Evolutionary conservation across 1,140 invertebrate species (phyloP).

Genomic region (Habropoda laboriosa): DNA sequence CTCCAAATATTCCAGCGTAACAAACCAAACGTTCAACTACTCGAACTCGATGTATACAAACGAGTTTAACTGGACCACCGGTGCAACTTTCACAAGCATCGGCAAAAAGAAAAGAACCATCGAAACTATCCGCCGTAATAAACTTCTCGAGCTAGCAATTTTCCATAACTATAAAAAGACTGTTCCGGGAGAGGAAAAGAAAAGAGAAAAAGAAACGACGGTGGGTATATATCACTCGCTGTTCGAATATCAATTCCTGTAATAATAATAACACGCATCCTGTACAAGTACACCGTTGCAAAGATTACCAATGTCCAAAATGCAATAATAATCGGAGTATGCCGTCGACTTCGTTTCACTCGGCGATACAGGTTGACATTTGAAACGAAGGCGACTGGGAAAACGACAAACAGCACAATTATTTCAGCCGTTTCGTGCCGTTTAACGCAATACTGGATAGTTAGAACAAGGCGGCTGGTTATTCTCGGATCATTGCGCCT

Average conservation of each 20-base stretch:
- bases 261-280: background rate
- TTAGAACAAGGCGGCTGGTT: slow-evolving; percentile 25
- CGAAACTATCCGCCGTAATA: background rate
- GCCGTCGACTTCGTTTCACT: background rate
- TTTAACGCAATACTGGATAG: slow-evolving; percentile 25
- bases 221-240: background rate
- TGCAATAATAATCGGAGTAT: background rate
- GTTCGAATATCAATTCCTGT: background rate
- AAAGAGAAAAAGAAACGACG: too few relatives aligned
- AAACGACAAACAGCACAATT: slow-evolving; percentile 3
- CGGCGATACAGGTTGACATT: slow-evolving; percentile 12
- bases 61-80: too few relatives aligned
- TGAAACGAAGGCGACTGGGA: background rate
- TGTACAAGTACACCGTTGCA: background rate
- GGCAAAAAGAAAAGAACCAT: background rate
- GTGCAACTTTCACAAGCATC: background rate
- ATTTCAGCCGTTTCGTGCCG: background rate
- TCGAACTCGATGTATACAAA: background rate
- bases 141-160: background rate
- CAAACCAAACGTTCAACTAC: background rate
- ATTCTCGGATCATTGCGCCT: slow-evolving; percentile 29
- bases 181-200: too few relatives aligned
- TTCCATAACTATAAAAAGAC: background rate
- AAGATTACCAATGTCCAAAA: background rate
- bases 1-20: too few relatives aligned